These are phyloP conservation scores for Rhinopithecus roxellana DNA, from an alignment of 2,113 vertebrate species.

Conservation along the genomic window DNA sequence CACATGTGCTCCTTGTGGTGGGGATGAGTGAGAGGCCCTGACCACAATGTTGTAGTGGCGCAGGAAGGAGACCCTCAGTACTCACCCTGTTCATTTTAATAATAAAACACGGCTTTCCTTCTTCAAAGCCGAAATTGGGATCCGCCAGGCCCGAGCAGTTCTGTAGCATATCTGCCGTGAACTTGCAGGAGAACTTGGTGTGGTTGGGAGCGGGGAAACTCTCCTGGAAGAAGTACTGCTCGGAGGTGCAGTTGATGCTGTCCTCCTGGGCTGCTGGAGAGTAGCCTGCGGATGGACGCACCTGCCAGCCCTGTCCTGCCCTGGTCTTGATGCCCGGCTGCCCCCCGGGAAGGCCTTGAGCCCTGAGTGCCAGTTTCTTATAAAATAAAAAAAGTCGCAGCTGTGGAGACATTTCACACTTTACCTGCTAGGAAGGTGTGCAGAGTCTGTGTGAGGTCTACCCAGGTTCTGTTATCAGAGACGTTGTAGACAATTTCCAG, in stretches of 20 bases:
- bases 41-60: too few species aligned
- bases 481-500: constrained; percentile 88
- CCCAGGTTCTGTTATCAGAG: constrained; percentile 85
- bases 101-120: constrained; percentile 90
- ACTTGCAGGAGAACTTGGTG: constrained; percentile 90
- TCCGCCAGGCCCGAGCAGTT: constrained; percentile 88
- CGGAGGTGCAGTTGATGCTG: constrained; percentile 84
- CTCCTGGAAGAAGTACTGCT: constrained; percentile 86
- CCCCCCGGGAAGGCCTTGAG: accelerated
- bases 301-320: background rate
- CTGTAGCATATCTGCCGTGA: constrained; percentile 87
- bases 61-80: background rate
- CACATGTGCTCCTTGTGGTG: background rate
- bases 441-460: constrained; percentile 82
- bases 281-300: constrained; percentile 82
- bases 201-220: constrained; percentile 84
- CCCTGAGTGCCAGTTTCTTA: accelerated
- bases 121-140: constrained; percentile 88
- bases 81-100: constrained; percentile 95
- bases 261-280: constrained; percentile 84
- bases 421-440: constrained; percentile 87
- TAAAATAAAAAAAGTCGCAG: accelerated
- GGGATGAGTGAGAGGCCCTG: background rate
- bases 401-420: accelerated
- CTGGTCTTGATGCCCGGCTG: background rate